Evolutionary conservation across 30 jellyfish, hydroid and myxozoan species (phyloP).

Genomic region (Hydractinia echinata): DNA sequence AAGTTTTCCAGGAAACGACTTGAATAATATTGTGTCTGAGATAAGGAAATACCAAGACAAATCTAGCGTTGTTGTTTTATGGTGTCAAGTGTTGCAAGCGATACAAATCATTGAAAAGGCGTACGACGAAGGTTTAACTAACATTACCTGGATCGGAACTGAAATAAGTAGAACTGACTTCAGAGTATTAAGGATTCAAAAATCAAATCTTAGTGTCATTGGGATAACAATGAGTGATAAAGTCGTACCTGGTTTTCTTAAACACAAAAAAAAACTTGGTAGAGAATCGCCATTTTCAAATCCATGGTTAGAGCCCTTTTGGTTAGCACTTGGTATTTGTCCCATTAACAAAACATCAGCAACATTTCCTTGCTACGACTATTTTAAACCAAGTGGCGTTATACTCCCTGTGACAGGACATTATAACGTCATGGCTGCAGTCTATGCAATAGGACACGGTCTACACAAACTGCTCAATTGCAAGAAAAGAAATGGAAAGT

Average conservation of each 20-base stretch:
- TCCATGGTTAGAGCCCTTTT: conserved; percentile 60
- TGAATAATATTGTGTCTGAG: conserved; percentile 25
- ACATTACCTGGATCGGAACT: conserved; percentile 74
- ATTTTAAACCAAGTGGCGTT: conserved; percentile 25
- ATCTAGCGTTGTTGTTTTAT: conserved; percentile 61
- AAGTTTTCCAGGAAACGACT: conserved; percentile 16
- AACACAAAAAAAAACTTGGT: conserved; percentile 16
- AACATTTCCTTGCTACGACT: not conserved
- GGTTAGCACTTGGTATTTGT: conserved; percentile 37
- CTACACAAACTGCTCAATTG: conserved; percentile 31
- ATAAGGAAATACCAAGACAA: conserved; percentile 23
- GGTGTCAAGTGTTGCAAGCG: conserved; percentile 75
- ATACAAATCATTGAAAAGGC: conserved; percentile 51
- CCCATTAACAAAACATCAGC: not conserved
- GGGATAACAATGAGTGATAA: conserved; percentile 53
- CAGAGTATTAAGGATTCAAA: not conserved
- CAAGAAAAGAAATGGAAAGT: not conserved
- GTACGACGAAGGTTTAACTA: conserved; percentile 38
- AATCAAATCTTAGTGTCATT: conserved; percentile 17
- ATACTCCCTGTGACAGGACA: conserved; percentile 43
- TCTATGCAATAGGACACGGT: conserved; percentile 64
- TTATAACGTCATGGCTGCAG: conserved; percentile 67
- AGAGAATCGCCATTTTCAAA: not conserved
- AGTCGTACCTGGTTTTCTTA: conserved; percentile 47
- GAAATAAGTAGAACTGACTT: conserved; percentile 60